phyloP scores from a whole-genome alignment of 2,888 invertebrate genomes.

The Tillus elongatus region DNA sequence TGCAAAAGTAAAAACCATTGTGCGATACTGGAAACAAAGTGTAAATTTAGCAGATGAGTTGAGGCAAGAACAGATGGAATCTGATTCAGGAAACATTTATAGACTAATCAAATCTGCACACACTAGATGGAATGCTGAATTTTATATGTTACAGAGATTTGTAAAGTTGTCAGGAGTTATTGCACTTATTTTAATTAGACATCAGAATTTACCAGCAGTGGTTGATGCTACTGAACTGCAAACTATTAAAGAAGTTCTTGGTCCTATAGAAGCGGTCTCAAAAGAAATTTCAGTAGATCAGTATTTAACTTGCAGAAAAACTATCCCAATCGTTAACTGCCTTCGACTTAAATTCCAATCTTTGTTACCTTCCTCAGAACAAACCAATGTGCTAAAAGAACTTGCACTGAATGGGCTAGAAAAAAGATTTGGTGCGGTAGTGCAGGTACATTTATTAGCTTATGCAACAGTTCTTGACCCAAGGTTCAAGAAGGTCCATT shows the following conservation, averaged over 20 bases:
- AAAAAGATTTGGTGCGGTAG: background rate
- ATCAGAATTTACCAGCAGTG: slow-evolving; percentile 1
- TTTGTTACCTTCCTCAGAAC: slow-evolving; percentile 4
- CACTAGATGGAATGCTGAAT: too few species aligned
- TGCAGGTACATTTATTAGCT: slow-evolving; percentile 2
- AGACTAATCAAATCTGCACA: too few species aligned
- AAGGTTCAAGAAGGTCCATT: slow-evolving; percentile 3
- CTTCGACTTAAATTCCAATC: slow-evolving; percentile 1
- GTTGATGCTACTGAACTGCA: slow-evolving; percentile 2
- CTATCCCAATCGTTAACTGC: slow-evolving; percentile 1
- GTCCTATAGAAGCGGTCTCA: slow-evolving; percentile 1
- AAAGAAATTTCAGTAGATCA: slow-evolving; percentile 1
- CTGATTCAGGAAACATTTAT: too few species aligned
- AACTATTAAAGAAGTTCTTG: slow-evolving; percentile 1
- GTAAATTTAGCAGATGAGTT: too few species aligned
- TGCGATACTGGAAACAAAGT: too few species aligned
- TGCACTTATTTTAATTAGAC: slow-evolving; percentile 3
- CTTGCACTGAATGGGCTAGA: background rate
- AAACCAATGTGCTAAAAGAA: background rate
- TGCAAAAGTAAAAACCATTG: too few species aligned
- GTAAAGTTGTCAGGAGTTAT: slow-evolving; percentile 2
- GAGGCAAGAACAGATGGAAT: too few species aligned
- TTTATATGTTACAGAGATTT: slow-evolving; percentile 3
- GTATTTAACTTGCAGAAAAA: slow-evolving; percentile 1
- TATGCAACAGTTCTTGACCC: background rate